Evolutionary conservation across 2,888 invertebrate species (phyloP).

Genomic region (Apodemia hepburni): DNA sequence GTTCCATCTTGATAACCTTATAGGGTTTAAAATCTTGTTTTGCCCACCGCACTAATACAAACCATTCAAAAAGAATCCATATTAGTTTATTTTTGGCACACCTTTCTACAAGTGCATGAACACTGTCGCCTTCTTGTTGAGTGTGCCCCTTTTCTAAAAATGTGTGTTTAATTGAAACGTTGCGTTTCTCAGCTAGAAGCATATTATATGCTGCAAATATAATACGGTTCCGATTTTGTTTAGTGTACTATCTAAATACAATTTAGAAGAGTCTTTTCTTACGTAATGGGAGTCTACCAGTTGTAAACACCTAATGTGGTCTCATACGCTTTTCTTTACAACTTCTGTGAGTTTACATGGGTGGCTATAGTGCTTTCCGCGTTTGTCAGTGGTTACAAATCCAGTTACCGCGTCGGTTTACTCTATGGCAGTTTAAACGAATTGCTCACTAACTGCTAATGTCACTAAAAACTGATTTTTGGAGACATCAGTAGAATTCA

Average conservation of each 20-base stretch:
- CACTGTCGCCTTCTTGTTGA: neutral
- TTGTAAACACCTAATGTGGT: too few relatives aligned
- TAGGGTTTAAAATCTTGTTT: neutral
- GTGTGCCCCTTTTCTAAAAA: neutral
- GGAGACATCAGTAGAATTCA: too few relatives aligned
- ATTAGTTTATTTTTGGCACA: neutral
- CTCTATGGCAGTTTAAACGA: too few relatives aligned
- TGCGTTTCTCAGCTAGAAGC: neutral
- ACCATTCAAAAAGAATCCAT: neutral
- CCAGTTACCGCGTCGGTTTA: too few relatives aligned
- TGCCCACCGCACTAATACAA: neutral
- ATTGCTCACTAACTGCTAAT: too few relatives aligned
- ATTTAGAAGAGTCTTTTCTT: too few relatives aligned
- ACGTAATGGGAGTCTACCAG: too few relatives aligned
- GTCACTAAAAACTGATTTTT: too few relatives aligned
- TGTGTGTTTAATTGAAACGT: neutral
- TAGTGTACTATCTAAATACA: neutral
- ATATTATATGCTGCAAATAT: neutral
- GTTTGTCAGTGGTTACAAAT: too few relatives aligned
- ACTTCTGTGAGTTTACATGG: too few relatives aligned
- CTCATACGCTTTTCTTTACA: too few relatives aligned
- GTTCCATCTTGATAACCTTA: neutral
- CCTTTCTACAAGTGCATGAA: neutral
- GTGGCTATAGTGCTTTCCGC: too few relatives aligned
- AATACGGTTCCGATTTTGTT: neutral